Evolutionary conservation across 2,888 invertebrate genomes (phyloP), one percentile per base, ranked within the genome.

Genomic region (Psylliodes chrysocephalus): DNA sequence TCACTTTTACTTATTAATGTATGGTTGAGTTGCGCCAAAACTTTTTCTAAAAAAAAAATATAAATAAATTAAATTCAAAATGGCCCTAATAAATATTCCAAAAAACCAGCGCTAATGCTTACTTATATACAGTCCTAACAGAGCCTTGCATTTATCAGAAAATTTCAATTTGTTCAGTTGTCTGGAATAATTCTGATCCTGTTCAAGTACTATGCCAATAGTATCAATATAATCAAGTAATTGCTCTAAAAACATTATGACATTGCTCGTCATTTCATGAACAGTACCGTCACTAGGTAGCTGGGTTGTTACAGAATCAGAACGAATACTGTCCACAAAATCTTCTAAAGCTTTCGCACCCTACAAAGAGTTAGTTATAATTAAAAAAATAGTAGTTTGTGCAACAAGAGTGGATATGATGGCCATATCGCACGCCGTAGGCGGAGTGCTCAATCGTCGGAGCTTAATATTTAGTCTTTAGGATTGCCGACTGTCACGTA

Each of bases 201-300:
- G 86, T 1, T 83, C 85, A 46, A 91, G 78, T 65, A 92, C 90
- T 8, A 86, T 85, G 0, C 91, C 90, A 33, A 94, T 90, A 0
- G 91, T 92, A 74, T 91, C 91, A 35, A 88, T 87, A 77, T 93
- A 93, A 62, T 91, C 90, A 14, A 90, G 87, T 53, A 97, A 84
- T 78, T 95, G 93, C 80, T 95, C 95, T 73, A 95, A 86, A 83
- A 97, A 94, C 77, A 96, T 93, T 72, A 97, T 88, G 44, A 96
- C 95, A 77, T 97, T 96, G 67, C 94, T 95, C 0, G 97, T 96
- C 64, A 96, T 86, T 83, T 98, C 96, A 79, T 98, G 98, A 28
- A 98, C 98, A 0, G 98, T 99, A 64, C 98, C 99, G 85, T 99
- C 99, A 79, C 91, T 93, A 0, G 98, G 96, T 77, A 98, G 89